A percentile compares a stretch with the other conserved stretches of the same genome.
phyloP scores from a whole-genome alignment of 1,140 invertebrate genomes.

The Helicoverpa zea region DNA sequence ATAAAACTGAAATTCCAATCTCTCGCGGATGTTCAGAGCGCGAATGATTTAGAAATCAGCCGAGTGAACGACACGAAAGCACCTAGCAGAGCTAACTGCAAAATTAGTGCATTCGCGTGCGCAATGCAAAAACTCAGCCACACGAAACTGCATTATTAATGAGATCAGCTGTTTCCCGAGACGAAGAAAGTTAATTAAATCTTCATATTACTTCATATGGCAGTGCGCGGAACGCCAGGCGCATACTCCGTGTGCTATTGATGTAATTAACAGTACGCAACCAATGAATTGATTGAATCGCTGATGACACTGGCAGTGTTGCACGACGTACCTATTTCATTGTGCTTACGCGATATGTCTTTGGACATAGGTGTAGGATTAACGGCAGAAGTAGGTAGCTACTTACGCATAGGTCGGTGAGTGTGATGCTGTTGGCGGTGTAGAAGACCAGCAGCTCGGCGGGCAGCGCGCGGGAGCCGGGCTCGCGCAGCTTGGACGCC shows the following conservation, averaged over 20 bases:
- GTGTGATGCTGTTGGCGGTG: conserved; percentile 96
- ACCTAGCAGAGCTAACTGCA: conserved; percentile 48
- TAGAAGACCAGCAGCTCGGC: conserved; percentile 95
- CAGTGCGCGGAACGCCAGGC: conserved; percentile 22
- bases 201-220: conserved; percentile 47
- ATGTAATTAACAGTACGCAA: conserved; percentile 24
- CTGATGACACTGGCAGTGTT: background rate
- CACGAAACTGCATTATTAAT: conserved; percentile 68
- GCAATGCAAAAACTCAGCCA: conserved; percentile 57
- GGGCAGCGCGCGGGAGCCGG: conserved; percentile 90
- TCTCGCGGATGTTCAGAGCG: conserved; percentile 72
- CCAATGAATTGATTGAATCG: conserved; percentile 17
- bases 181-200: conserved; percentile 67
- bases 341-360: background rate
- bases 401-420: conserved; percentile 95
- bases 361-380: background rate
- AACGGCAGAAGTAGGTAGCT: conserved; percentile 26
- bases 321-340: background rate
- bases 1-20: conserved; percentile 75
- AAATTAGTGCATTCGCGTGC: conserved; percentile 58
- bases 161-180: conserved; percentile 72
- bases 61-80: conserved; percentile 59
- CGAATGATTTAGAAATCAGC: conserved; percentile 65
- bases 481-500: conserved; percentile 96
- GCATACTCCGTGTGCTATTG: conserved; percentile 24